These are phyloP conservation scores for Muscicapa adusta DNA, from an alignment of 2,113 vertebrate species.

Conservation along the genomic window DNA sequence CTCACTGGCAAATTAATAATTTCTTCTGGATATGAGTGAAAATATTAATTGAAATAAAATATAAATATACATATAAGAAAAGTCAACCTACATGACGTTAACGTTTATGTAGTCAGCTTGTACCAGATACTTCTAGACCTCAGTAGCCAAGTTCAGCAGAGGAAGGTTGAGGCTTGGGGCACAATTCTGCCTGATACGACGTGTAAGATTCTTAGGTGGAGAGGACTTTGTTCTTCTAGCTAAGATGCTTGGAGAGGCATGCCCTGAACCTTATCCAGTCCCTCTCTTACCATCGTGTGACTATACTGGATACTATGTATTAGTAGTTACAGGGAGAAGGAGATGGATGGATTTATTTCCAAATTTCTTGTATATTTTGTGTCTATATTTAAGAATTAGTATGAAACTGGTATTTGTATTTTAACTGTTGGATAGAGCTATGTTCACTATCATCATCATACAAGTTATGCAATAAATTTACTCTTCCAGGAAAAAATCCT, in stretches of 20 bases:
- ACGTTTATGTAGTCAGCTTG: not conserved
- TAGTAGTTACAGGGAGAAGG: not conserved
- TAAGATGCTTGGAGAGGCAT: not conserved
- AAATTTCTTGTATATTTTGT: not conserved
- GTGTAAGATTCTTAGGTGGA: not conserved
- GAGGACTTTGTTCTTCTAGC: not conserved
- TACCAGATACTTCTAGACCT: not conserved
- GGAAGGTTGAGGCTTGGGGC: not conserved
- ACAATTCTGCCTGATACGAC: not conserved
- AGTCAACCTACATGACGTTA: not conserved
- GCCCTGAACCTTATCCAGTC: not conserved
- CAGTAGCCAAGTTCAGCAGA: not conserved
- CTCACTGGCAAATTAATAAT: not conserved
- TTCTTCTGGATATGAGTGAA: not conserved
- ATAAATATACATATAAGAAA: not conserved
- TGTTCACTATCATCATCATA: not conserved
- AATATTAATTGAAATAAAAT: not conserved
- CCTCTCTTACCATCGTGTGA: not conserved
- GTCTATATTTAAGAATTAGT: not conserved
- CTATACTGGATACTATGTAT: not conserved
- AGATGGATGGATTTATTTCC: not conserved
- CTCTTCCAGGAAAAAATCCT: not conserved
- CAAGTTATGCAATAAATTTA: not conserved
- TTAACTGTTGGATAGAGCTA: not conserved
- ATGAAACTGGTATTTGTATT: not conserved